Evolutionary conservation across 2,113 vertebrate species (phyloP), one percentile per base, ranked within the genome.

Genomic region (Leuciscus idus): DNA sequence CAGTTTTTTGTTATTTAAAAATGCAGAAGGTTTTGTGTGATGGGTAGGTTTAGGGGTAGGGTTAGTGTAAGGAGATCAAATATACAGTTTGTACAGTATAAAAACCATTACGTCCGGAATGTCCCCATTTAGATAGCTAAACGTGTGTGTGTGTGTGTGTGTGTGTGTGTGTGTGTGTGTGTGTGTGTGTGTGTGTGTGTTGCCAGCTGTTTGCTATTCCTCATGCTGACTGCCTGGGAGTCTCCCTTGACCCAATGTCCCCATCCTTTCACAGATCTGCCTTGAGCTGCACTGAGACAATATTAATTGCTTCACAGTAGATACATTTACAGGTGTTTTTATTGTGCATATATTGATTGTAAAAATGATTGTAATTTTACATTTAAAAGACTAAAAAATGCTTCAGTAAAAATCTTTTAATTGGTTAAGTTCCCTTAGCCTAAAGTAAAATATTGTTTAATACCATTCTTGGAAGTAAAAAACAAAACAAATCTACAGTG

Each of bases 131-230:
- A 39, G 36, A 39, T 39, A 1, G 6, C 36, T 39, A 39, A 39
- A 39, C 6, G 74, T 52, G 74, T 76, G 4, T 76, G 48, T 30
- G 73, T 26, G 59, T 10, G 21, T 62, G 21, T 26, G 61, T 57
- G 52, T 57, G 85, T 11, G 13, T 64, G 48, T 57, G 55, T 87
- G 59, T 11, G 23, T 62, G 23, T 11, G 61, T 57, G 19, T 23
- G 85, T 8, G 13, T 61, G 48, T 50, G 55, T 87, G 78, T 70
- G 36, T 19, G 84, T 84, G 79, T 84, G 81, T 72, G 55, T 88
- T 64, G 81, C 91, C 93, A 94, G 92, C 92, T 94, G 93, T 92
- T 92, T 84, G 87, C 92, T 77, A 92, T 93, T 90, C 89, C 88
- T 95, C 92, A 93, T 91, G 84, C 87, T 92, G 93, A 92, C 80